A percentile compares a stretch with the other conserved stretches of the same genome.
These are phyloP conservation scores for Gisinianus flammeolus DNA, from an alignment of 2,888 invertebrate genomes.

Conservation along the genomic window DNA sequence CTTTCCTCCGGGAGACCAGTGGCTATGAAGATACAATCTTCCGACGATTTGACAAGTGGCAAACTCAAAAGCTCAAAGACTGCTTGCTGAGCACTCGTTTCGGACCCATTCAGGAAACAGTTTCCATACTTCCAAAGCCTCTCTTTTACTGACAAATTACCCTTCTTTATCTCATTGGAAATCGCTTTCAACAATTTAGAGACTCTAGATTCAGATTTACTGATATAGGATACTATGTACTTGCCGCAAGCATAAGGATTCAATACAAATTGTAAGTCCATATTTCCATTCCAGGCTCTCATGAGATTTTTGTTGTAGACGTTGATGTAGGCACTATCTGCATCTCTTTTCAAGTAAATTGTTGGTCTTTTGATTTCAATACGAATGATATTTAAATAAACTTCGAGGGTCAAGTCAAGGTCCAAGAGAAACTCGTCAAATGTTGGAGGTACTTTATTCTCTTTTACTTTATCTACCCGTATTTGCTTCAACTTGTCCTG, in stretches of 20 bases:
- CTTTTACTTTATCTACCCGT: background rate
- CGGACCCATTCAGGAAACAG: conserved; percentile 54
- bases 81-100: conserved; percentile 59
- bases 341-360: conserved; percentile 54
- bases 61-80: conserved; percentile 48
- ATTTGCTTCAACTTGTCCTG: background rate
- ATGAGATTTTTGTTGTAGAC: conserved; percentile 57
- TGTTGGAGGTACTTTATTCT: too few relatives aligned
- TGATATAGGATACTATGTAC: conserved; percentile 59
- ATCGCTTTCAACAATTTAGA: conserved; percentile 54
- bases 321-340: conserved; percentile 56
- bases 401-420: conserved; percentile 37
- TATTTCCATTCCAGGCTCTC: conserved; percentile 59
- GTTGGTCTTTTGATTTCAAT: conserved; percentile 44
- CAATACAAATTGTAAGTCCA: conserved; percentile 61
- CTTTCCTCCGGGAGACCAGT: conserved; percentile 56
- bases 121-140: conserved; percentile 51
- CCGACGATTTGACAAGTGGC: conserved; percentile 31
- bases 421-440: conserved; percentile 43
- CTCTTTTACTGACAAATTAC: conserved; percentile 55
- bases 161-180: conserved; percentile 56
- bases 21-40: conserved; percentile 36
- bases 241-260: conserved; percentile 60
- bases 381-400: conserved; percentile 47
- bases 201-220: conserved; percentile 52